phyloP scores from a whole-genome alignment of 2,888 invertebrate species.

The Drosophila lacicola region DNA sequence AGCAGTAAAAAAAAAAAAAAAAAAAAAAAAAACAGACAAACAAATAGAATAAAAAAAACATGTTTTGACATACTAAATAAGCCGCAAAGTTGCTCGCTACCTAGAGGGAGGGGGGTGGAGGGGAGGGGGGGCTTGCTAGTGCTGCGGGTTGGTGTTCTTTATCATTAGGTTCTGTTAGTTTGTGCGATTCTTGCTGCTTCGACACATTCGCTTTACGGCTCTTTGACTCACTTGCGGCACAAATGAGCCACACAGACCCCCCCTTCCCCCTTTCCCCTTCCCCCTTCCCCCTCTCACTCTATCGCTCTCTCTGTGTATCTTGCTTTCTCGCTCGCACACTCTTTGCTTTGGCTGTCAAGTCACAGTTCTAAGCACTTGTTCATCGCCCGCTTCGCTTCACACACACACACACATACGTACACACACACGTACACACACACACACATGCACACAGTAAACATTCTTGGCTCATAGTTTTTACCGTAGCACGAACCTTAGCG shows the following conservation, averaged over 20 bases:
- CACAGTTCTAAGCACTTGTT: constrained; percentile 58
- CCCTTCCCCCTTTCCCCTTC: not conserved
- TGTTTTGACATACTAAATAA: constrained; percentile 81
- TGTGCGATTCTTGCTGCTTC: constrained; percentile 74
- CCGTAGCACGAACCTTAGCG: constrained; percentile 85
- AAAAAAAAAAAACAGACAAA: constrained; percentile 21
- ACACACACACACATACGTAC: constrained; percentile 9
- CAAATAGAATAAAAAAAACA: constrained; percentile 60
- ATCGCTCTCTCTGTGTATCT: not conserved
- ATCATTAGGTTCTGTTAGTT: constrained; percentile 80
- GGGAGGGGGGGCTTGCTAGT: constrained; percentile 1
- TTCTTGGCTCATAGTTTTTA: constrained; percentile 81
- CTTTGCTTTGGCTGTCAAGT: constrained; percentile 48
- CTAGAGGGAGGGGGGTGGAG: not conserved
- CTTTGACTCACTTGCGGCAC: constrained; percentile 75
- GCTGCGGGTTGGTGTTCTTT: constrained; percentile 63
- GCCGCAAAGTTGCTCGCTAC: constrained; percentile 60
- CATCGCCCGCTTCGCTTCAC: constrained; percentile 24
- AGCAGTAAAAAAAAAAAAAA: constrained; percentile 44
- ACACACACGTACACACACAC: not conserved
- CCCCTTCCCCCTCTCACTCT: too few species aligned
- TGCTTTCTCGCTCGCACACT: not conserved
- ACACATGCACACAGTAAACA: constrained; percentile 10
- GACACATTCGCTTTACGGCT: constrained; percentile 78
- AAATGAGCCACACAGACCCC: constrained; percentile 50